Base-by-base conservation (phyloP, 2,797 vertebrate genomes). In the Myotis myotis region DNA sequence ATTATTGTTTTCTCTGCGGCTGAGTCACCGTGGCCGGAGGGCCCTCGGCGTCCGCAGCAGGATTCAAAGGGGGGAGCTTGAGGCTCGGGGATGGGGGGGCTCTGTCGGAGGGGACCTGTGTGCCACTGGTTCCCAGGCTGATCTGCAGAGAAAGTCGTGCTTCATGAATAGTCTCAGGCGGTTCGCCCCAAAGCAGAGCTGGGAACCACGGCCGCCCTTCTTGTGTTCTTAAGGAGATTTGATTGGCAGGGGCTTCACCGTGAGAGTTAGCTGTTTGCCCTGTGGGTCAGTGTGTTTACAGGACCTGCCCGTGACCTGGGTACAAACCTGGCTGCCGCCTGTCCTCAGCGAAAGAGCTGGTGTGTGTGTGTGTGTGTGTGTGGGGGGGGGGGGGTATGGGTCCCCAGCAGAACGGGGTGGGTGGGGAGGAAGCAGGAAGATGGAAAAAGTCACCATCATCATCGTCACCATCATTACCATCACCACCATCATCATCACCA, bases 221-320 rank as follows among this genome's bases (percentile, higher is more conserved):
- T 30, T 38, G 22, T 16, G 19, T n/a, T 3, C 68, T 22, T 28
- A 38, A 47, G 74, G 71, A 28, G 66, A 13, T 9, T 55, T 25
- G 4, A 28, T 3, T 0, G 30, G 15, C 36, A 19, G 17, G 70
- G 2, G 30, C 53, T 22, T 23, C 80, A 28, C 36, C 51, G 16
- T 6, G 15, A 17, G 2, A 30, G 51, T 10, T 3, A 1, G 57
- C 53, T 53, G 22, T 47, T 15, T 0, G 60, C 28, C 51, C 23
- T 71, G 44, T 5, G 1, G 1, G 44, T 20, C 28, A 2, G 9
- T 2, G 11, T 0, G 0, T 12, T 30, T 30, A 12, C 15, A 0
- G 8, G 6, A n/a, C 4, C 0, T 1, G 2, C 64, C 28, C 3
- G 11, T 12, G 49, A 25, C 89, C 44, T 6, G 41, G n/a, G 22